A percentile compares a stretch with the other conserved stretches of the same genome.
These are phyloP conservation scores for Haplochromis vanheusdeni DNA, from an alignment of 2,113 vertebrate genomes.

Conservation along the genomic window DNA sequence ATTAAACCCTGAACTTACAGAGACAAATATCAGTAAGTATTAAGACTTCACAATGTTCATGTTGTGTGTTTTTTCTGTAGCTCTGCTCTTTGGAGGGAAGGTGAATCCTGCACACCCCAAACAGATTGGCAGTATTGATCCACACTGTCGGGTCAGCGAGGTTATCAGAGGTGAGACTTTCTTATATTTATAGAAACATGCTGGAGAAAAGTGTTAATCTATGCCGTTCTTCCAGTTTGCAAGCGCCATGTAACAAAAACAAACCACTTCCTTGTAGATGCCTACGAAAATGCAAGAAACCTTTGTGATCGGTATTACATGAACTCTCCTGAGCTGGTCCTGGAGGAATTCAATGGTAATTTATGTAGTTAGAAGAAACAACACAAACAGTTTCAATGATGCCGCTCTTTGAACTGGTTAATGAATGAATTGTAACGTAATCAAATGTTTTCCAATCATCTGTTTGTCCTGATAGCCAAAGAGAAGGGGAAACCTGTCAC, in stretches of 20 bases:
- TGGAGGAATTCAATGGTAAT: slow-evolving; percentile 88
- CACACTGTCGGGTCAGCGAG: slow-evolving; percentile 83
- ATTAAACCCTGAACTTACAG: neutral
- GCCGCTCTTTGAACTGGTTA: neutral
- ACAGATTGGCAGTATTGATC: slow-evolving; percentile 97
- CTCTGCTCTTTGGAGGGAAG: slow-evolving; percentile 90
- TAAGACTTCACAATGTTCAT: neutral
- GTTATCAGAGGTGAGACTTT: slow-evolving; percentile 83
- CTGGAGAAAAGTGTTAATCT: neutral
- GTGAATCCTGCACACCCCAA: slow-evolving; percentile 91
- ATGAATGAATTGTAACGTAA: neutral
- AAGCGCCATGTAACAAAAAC: neutral
- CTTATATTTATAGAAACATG: neutral
- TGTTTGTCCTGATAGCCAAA: slow-evolving; percentile 73
- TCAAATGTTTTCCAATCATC: neutral
- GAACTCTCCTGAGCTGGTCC: slow-evolving; percentile 87
- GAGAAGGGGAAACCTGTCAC: slow-evolving; percentile 79
- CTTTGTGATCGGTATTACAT: slow-evolving; percentile 97
- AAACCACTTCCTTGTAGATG: slow-evolving; percentile 72
- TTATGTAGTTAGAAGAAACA: neutral
- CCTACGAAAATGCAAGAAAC: slow-evolving; percentile 89
- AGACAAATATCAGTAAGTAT: neutral
- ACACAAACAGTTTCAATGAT: neutral
- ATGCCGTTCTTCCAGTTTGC: neutral
- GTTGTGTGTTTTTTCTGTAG: slow-evolving; percentile 53